phyloP scores from a whole-genome alignment of 2,888 invertebrate species.

The Calameuta idolon region DNA sequence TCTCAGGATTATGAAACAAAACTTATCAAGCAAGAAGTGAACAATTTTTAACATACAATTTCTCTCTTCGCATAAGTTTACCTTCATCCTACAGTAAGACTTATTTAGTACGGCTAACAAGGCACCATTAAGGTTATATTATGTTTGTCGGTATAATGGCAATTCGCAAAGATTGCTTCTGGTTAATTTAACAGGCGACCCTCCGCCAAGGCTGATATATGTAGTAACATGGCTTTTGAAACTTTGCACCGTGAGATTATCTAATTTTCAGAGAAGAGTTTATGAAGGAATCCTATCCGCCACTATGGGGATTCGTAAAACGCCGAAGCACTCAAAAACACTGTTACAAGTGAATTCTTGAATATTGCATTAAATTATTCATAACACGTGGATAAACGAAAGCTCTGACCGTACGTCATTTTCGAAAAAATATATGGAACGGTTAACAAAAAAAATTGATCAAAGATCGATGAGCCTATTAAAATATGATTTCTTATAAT shows the following conservation, averaged over 20 bases:
- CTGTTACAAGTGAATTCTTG: background rate
- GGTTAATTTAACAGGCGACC: background rate
- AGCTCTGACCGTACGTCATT: background rate
- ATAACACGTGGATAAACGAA: background rate
- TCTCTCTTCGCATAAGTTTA: background rate
- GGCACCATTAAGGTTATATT: background rate
- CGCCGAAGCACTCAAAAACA: background rate
- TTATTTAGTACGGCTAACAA: background rate
- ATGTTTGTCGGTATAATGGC: background rate
- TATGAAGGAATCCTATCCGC: background rate
- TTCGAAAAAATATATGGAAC: background rate
- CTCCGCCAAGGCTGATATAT: background rate
- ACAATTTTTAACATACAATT: background rate
- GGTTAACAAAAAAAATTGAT: background rate
- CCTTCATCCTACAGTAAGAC: background rate
- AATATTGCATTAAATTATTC: background rate
- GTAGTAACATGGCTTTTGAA: background rate
- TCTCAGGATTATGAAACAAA: background rate
- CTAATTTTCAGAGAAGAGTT: constrained; percentile 2
- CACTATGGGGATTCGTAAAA: background rate
- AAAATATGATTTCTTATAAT: background rate
- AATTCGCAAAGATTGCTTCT: background rate
- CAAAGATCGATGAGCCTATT: background rate
- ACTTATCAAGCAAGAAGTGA: background rate
- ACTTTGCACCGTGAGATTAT: constrained; percentile 2